Conservation (phyloP, 23 tunicate genomes). For the Trididemnum miniatum region DNA sequence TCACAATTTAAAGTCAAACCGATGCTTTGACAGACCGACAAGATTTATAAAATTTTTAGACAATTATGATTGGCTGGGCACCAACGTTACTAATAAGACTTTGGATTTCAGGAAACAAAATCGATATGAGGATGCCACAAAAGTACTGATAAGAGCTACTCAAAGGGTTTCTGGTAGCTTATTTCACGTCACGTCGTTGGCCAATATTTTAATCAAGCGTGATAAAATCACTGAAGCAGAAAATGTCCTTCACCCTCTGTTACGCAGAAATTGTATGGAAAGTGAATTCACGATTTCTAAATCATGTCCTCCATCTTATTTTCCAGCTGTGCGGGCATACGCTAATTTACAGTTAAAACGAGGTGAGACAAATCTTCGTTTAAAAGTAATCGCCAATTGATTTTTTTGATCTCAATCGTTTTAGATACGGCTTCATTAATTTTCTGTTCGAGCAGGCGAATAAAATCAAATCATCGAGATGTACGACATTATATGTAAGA, state of each 20-base stretch:
- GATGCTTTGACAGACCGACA: too few relatives aligned
- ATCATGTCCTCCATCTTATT: background rate
- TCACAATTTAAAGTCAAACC: too few relatives aligned
- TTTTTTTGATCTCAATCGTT: too few relatives aligned
- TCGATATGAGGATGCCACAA: conserved; percentile 4
- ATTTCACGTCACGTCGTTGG: background rate
- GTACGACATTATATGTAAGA: too few relatives aligned
- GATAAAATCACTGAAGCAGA: conserved; percentile 1
- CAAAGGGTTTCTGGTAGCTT: background rate
- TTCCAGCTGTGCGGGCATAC: background rate
- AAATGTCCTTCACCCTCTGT: background rate
- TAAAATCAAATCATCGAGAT: too few relatives aligned
- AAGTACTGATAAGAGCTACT: conserved; percentile 6
- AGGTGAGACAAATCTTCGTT: too few relatives aligned
- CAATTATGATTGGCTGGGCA: too few relatives aligned
- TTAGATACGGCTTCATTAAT: too few relatives aligned
- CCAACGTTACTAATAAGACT: too few relatives aligned
- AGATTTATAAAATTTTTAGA: too few relatives aligned
- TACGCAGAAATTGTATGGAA: background rate
- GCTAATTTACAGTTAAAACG: background rate
- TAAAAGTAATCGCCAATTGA: too few relatives aligned
- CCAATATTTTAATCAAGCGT: background rate
- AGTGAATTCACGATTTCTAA: background rate
- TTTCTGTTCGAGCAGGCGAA: too few relatives aligned
- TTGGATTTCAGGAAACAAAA: background rate